Percentiles rank a stretch among this genome's conserved stretches.
Conservation (phyloP, 2,797 vertebrate genomes). For the Hemibagrus guttatus region DNA sequence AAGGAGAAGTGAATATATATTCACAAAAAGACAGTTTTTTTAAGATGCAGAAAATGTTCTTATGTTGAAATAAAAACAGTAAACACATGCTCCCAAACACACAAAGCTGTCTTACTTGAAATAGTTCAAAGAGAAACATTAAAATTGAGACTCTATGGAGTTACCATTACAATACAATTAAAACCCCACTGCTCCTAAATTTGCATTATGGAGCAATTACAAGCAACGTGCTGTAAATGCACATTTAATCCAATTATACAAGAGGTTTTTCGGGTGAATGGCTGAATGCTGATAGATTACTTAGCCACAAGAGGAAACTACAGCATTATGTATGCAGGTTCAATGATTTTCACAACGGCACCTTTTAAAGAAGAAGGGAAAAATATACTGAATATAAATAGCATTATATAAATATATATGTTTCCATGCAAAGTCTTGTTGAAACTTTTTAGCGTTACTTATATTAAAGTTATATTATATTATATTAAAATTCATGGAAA, state of each 20-base stretch:
- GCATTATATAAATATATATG: too few species aligned
- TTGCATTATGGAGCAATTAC: constrained; percentile 57
- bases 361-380: neutral
- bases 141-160: constrained; percentile 60
- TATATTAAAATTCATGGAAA: too few species aligned
- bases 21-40: neutral
- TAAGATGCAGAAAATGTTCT: neutral
- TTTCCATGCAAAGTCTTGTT: neutral
- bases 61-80: constrained; percentile 1
- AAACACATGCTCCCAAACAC: constrained; percentile 12
- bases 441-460: neutral
- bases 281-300: constrained; percentile 47
- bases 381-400: neutral
- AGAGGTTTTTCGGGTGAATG: constrained; percentile 55
- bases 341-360: neutral
- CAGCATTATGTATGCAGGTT: neutral
- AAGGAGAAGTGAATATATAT: neutral
- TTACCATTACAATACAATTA: constrained; percentile 54
- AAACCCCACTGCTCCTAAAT: constrained; percentile 52
- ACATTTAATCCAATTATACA: constrained; percentile 61
- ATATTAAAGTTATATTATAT: neutral
- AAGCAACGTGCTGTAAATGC: constrained; percentile 58
- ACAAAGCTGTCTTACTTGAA: neutral
- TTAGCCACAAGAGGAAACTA: neutral
- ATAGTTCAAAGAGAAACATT: constrained; percentile 25